Conservation (phyloP, 2,113 vertebrate genomes). For the Rallus limicola region DNA sequence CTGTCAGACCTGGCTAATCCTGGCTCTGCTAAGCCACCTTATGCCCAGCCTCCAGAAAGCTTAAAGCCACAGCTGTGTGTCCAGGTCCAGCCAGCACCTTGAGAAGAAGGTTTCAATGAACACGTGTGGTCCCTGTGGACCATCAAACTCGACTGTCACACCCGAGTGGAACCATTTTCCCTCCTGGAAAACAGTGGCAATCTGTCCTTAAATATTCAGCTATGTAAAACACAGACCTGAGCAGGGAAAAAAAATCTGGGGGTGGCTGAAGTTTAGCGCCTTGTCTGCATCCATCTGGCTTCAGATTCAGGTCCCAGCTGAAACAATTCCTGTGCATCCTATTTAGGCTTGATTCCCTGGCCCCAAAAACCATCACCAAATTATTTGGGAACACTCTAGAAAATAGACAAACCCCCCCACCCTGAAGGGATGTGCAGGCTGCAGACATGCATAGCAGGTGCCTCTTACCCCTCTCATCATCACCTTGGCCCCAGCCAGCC, state of each 20-base stretch:
- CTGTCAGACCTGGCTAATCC: constrained; percentile 55
- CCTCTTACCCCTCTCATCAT: neutral
- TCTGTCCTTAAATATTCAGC: neutral
- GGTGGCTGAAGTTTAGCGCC: neutral
- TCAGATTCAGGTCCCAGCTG: neutral
- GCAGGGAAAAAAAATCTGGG: neutral
- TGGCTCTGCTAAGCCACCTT: neutral
- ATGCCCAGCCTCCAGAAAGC: neutral
- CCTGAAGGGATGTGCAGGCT: neutral
- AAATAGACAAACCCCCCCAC: rapidly evolving
- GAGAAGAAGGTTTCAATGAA: neutral
- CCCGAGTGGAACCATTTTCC: rapidly evolving
- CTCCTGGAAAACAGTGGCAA: neutral
- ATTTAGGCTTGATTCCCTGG: neutral
- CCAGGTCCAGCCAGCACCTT: neutral
- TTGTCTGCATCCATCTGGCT: neutral
- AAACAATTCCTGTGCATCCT: neutral
- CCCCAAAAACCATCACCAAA: neutral
- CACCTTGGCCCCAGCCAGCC: neutral
- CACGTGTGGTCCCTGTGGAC: neutral
- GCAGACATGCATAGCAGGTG: neutral
- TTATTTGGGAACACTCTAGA: neutral
- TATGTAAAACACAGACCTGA: neutral
- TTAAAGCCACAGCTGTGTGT: neutral
- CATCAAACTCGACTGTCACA: rapidly evolving